Percentiles rank a stretch among this genome's conserved stretches.
Conservation (phyloP, 2,888 invertebrate genomes). For the Campopleginae sp. region DNA sequence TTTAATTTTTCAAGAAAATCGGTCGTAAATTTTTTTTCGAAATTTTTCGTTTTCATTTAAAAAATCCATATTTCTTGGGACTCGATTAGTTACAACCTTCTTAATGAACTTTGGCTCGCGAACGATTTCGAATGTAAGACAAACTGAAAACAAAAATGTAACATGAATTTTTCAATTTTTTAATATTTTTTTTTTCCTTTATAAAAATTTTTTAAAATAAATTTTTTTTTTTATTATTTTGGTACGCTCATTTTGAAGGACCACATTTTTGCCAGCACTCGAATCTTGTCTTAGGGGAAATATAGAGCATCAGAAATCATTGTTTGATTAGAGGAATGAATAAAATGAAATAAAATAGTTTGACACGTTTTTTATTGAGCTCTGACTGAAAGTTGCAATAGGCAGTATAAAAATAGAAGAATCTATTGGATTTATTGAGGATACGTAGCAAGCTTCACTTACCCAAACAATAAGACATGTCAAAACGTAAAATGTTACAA, state of each 20-base stretch:
- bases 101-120: too few relatives aligned
- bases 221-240: neutral
- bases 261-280: neutral
- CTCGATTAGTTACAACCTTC: too few relatives aligned
- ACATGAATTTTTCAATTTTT: too few relatives aligned
- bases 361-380: constrained; percentile 30
- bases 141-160: too few relatives aligned
- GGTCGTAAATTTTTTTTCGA: too few relatives aligned
- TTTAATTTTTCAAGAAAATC: too few relatives aligned
- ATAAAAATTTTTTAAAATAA: neutral
- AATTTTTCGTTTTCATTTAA: too few relatives aligned
- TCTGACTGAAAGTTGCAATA: constrained; percentile 24
- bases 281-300: neutral
- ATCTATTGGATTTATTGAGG: constrained; percentile 14
- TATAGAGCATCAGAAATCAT: neutral
- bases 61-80: too few relatives aligned
- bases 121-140: too few relatives aligned
- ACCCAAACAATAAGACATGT: constrained; percentile 63
- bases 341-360: neutral
- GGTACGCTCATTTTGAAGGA: neutral
- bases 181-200: too few relatives aligned
- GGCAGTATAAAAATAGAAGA: constrained; percentile 13
- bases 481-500: constrained; percentile 66
- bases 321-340: too few relatives aligned
- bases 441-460: constrained; percentile 52